Evolutionary conservation across 1,140 invertebrate genomes (phyloP).

Genomic region (Orius insidiosus): DNA sequence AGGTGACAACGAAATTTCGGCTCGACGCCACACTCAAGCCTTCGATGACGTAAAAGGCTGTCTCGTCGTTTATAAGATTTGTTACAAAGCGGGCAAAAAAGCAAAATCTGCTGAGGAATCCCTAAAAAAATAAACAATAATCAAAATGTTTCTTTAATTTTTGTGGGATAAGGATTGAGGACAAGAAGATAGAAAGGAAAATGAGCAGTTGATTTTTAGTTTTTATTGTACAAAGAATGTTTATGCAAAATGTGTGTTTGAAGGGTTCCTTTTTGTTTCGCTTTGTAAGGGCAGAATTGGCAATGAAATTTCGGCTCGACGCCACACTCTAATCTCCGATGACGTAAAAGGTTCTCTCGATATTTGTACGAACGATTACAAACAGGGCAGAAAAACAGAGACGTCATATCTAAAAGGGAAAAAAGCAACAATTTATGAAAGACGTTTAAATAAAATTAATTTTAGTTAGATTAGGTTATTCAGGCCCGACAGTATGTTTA

Average conservation of each 20-base stretch:
- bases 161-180: neutral
- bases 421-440: no score
- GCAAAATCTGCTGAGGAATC: constrained; percentile 20
- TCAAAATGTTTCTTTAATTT: constrained; percentile 21
- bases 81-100: constrained; percentile 20
- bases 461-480: no score
- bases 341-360: constrained; percentile 26
- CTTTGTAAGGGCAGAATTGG: constrained; percentile 25
- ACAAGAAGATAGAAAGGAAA: neutral
- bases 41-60: constrained; percentile 17
- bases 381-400: no score
- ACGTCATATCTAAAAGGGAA: constrained; percentile 9
- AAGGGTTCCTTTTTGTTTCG: constrained; percentile 19
- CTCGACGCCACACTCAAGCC: constrained; percentile 26
- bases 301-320: constrained; percentile 27
- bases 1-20: constrained; percentile 25
- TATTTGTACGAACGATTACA: constrained; percentile 31
- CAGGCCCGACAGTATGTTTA: no score
- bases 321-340: constrained; percentile 30
- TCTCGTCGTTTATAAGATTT: constrained; percentile 19
- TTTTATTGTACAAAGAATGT: neutral
- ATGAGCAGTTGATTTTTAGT: constrained; percentile 21
- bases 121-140: constrained; percentile 18
- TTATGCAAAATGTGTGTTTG: neutral
- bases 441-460: no score